Base-by-base conservation (phyloP, 2,888 invertebrate genomes). In the Epistrophe grossulariae region DNA sequence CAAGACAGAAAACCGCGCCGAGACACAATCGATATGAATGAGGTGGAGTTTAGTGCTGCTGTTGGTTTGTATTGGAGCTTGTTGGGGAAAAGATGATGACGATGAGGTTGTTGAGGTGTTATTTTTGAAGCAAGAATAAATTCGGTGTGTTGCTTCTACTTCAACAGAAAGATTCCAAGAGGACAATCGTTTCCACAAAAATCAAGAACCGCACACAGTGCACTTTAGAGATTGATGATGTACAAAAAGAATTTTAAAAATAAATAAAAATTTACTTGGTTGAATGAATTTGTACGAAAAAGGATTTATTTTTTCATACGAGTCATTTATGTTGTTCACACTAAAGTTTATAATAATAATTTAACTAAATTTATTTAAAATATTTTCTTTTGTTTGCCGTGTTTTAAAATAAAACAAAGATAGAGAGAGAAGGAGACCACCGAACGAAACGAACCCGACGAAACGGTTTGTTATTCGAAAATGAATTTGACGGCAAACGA, bases 401-500 rank as follows among this genome's bases (percentile, higher is more conserved):
- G 48, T 64, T 45, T 31, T 60, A 77, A 82, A 81, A 78, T 68
- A 74, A 78, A 70, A 72, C 52, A 82, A 79, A 79, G 71, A 83
- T 66, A 83, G 79, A 82, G 60, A 76, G 66, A 79, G 68, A 79
- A 79, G 76, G 66, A 83, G 87, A 82, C 83, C 83, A 87, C 87
- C 82, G 78, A 66, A 73, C 66, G 68, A 50, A 68, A 52, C 79
- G 72, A 83, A 82, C 80, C 79, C 84, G 50, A 87, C 76, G 79
- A 83, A 83, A 83, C 79, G 83, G 79, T 83, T 87, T 83, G 87
- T 79, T 87, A 83, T 59, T 79, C 83, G 87, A 87, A 87, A 87
- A 87, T 87, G 87, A 87, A 87, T 83, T 79, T 28, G 70, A 40
- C 24, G 50, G 52, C 66, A 11, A 45, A 31, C 11, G 19, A 31